Evolutionary conservation across 2,797 vertebrate genomes (phyloP), one percentile per base, ranked within the genome.

Genomic region (Heteromormyrus szaboi): DNA sequence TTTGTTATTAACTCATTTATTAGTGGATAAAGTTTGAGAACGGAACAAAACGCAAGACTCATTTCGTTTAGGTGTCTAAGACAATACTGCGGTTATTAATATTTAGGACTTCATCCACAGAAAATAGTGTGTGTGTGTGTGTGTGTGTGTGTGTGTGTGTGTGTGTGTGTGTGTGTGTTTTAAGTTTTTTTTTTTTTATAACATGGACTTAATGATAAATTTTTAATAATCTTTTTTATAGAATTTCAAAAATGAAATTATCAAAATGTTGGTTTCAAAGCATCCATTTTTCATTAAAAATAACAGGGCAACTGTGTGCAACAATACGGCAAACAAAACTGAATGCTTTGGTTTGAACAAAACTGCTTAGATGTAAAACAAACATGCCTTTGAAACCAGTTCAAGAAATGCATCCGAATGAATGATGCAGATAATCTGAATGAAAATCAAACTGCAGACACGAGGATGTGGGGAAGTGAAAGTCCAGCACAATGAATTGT

Each of bases 331-430:
- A 90, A 92, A 90, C 65, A 90, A 85, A 85, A 85, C 53, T n/a
- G 88, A 88, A 84, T 87, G 81, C 89, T 68, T 85, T 85, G 62
- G 51, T 79, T n/a, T 89, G 90, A 94, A 93, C 53, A 90, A 93
- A 94, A 93, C 91, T 93, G 92, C 93, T 91, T 93, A 91, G 50
- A 88, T 88, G 65, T 76, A 90, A 90, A 44, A 54, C 89, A 88
- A 88, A 90, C 59, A 84, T 48, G 4, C 29, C 88, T 44, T n/a
- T 11, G 22, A 53, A 86, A 89, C 7, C 19, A 51, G 59, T 11
- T 89, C 17, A 68, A 19, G 44, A 50, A 65, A 85, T 51, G 44
- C 48, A 29, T 33, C 62, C 33, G 5, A 59, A 44, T 48, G 54
- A 84, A 85, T 8, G 54, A 25, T n/a, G n/a, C 54, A 48, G 41